phyloP scores from a whole-genome alignment of 2,797 vertebrate species.

The Pelobates cultripes region DNA sequence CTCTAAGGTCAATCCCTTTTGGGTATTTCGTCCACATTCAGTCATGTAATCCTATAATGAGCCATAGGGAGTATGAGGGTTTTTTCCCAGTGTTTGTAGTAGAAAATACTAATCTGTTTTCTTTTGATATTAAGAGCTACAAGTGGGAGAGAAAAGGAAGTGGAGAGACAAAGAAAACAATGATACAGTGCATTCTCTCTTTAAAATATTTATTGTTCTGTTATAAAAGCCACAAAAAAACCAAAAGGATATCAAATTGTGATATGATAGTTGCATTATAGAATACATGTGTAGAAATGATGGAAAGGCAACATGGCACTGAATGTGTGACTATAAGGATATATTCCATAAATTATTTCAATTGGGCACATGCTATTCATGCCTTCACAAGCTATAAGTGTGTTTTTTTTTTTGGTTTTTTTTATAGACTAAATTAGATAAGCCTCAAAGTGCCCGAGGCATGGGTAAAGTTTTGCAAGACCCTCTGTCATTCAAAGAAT shows the following conservation, averaged over 20 bases:
- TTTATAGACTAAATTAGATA: no score
- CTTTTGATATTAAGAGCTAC: conserved; percentile 43
- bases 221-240: conserved; percentile 16
- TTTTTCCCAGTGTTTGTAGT: conserved; percentile 9
- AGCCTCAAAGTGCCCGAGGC: no score
- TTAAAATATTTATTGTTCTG: conserved; percentile 26
- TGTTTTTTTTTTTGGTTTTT: no score
- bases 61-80: conserved; percentile 11
- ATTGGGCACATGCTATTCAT: no score
- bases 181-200: conserved; percentile 3
- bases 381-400: no score
- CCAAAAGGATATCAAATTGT: conserved; percentile 14
- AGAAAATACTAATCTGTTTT: conserved; percentile 46
- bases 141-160: background rate
- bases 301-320: no score
- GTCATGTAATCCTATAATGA: conserved; percentile 37
- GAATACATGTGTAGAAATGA: no score
- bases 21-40: conserved; percentile 24
- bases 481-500: no score
- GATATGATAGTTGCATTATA: no score
- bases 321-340: no score
- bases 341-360: no score
- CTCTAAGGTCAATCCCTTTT: conserved; percentile 13
- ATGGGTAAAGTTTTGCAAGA: no score
- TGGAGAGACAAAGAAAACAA: background rate